phyloP scores from a whole-genome alignment of 64 coral and sea anemone genomes.

The Pachyseris speciosa region DNA sequence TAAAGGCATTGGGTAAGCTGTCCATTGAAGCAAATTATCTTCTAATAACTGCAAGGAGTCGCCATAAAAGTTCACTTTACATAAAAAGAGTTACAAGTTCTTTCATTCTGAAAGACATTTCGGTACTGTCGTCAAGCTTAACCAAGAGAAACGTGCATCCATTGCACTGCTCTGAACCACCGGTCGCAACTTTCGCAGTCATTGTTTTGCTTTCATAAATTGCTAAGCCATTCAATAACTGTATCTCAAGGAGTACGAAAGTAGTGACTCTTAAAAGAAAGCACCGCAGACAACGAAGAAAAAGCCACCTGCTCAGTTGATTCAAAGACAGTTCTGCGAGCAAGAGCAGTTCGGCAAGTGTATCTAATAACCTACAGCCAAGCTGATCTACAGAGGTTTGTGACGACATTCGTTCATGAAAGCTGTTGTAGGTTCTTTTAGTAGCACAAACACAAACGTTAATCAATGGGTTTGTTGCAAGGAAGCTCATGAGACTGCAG shows the following conservation, averaged over 20 bases:
- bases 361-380: constrained; percentile 44
- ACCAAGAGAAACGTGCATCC: no score
- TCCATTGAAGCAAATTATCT: no score
- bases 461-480: constrained; percentile 32
- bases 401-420: not conserved
- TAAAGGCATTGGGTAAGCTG: no score
- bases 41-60: no score
- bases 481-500: constrained; percentile 11
- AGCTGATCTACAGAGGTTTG: not conserved
- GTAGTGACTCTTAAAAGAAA: not conserved
- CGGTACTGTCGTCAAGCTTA: no score
- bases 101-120: no score
- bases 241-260: not conserved
- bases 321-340: not conserved
- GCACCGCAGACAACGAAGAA: not conserved
- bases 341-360: not conserved
- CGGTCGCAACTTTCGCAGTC: not conserved
- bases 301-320: not conserved
- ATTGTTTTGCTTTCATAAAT: no score
- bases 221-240: not conserved
- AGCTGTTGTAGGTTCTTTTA: not conserved
- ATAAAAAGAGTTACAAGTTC: no score
- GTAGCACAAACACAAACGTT: not conserved
- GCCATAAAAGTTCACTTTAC: no score
- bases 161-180: no score